Base-by-base conservation (phyloP, 2,888 invertebrate genomes). In the Polydrusus cervinus region DNA sequence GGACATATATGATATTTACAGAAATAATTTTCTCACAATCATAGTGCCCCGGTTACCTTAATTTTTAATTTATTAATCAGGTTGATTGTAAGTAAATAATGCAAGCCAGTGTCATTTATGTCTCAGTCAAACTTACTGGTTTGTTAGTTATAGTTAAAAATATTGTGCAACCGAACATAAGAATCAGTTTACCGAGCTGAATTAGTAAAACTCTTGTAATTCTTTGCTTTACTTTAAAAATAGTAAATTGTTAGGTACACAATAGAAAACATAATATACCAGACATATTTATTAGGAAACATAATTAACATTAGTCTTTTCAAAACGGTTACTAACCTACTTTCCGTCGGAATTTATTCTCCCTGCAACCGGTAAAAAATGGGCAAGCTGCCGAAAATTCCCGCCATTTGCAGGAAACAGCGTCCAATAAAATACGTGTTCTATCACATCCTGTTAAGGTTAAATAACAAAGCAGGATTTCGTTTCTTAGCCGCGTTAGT, bases 401-500 rank as follows among this genome's bases (percentile, higher is more conserved):
- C 66, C 74, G 64, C 74, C 70, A 30, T 71, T 75, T 66, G 71
- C 65, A 64, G 57, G 66, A 65, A 75, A 71, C 74, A 49, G 47
- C 74, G 51, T 66, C 74, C 76, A 78, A 81, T 79, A 80, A 79
- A 81, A 77, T 79, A 80, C 80, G 80, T 80, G 80, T 81, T 80
- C 78, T 79, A 79, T 81, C 79, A 78, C 78, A 75, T 73, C 73
- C 76, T 71, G 74, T 72, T 74, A 71, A 77, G 78, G 78, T 77
- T 78, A 65, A n/a, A n/a, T 74, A 78, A 78, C 78, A 78, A 75
- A 76, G 78, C 76, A 75, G 69, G 74, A 69, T 74, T 74, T 74
- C 69, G 74, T 74, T 74, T 70, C 69, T 65, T 74, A 61, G 67
- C 47, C 65, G 47, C 14, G 34, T 71, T 62, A 71, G 64, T 65